Evolutionary conservation across 1,140 invertebrate species (phyloP).

Genomic region (Drosophila fuyamai): DNA sequence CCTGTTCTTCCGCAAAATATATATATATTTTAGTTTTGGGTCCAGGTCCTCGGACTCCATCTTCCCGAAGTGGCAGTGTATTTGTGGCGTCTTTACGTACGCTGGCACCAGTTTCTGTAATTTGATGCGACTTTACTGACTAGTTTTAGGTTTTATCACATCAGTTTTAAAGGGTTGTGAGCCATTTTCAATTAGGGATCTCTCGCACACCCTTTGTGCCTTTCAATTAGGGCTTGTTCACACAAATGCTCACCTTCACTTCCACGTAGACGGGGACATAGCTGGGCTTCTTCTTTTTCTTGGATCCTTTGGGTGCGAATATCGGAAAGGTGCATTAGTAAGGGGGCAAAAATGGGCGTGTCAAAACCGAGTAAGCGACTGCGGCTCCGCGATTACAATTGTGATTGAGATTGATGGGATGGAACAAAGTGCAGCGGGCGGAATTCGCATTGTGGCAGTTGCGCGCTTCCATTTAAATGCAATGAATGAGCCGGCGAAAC

Average conservation of each 20-base stretch:
- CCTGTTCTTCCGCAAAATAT: constrained; percentile 88
- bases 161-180: not conserved
- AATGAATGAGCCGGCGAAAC: constrained; percentile 67
- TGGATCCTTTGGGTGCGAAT: constrained; percentile 26
- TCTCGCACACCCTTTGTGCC: not conserved
- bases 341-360: constrained; percentile 40
- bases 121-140: not conserved
- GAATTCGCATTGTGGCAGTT: constrained; percentile 61
- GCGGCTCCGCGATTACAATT: constrained; percentile 42
- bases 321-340: constrained; percentile 41
- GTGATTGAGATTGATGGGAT: constrained; percentile 64
- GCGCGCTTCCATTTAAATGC: constrained; percentile 67
- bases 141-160: not conserved
- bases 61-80: constrained; percentile 88
- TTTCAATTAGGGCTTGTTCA: constrained; percentile 3
- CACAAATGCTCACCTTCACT: constrained; percentile 70
- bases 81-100: constrained; percentile 87
- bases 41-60: constrained; percentile 85
- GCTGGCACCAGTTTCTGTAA: constrained; percentile 81
- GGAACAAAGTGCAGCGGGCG: constrained; percentile 39
- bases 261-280: constrained; percentile 77
- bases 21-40: constrained; percentile 87
- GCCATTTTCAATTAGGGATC: constrained; percentile 21
- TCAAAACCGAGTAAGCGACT: constrained; percentile 38
- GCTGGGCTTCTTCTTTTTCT: constrained; percentile 51